phyloP scores from a whole-genome alignment of 2,888 invertebrate species.

The Cephus rjabovi region DNA sequence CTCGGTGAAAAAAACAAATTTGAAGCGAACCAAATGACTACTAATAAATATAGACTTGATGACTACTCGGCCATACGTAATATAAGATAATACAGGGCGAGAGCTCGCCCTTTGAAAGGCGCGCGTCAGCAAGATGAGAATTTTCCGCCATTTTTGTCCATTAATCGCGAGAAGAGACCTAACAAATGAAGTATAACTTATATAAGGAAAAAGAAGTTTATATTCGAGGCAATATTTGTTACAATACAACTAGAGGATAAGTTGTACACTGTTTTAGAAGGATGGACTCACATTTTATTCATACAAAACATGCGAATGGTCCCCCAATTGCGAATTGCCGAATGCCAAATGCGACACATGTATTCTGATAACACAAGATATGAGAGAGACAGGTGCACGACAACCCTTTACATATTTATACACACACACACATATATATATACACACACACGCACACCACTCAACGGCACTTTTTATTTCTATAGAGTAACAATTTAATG shows the following conservation, averaged over 20 bases:
- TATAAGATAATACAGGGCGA: constrained; percentile 39
- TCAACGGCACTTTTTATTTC: neutral
- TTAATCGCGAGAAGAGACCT: constrained; percentile 33
- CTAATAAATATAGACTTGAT: constrained; percentile 44
- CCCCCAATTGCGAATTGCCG: constrained; percentile 2
- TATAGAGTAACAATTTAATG: neutral
- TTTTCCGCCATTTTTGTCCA: constrained; percentile 51
- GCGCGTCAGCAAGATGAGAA: constrained; percentile 25
- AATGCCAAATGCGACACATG: neutral
- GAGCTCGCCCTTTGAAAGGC: constrained; percentile 33
- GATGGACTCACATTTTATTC: neutral
- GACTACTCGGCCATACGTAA: constrained; percentile 58
- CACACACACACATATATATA: neutral
- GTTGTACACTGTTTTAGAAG: constrained; percentile 44
- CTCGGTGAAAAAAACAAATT: constrained; percentile 45
- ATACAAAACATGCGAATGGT: constrained; percentile 1
- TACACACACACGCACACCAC: neutral
- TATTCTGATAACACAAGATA: neutral
- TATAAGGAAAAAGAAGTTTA: constrained; percentile 50
- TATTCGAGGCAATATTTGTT: constrained; percentile 66
- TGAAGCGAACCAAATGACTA: constrained; percentile 56
- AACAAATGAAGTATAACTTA: constrained; percentile 32
- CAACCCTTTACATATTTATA: neutral
- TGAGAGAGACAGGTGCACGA: neutral
- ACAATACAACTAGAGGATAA: constrained; percentile 59